Percentiles rank a stretch among this genome's conserved stretches.
Evolutionary conservation across 2,888 invertebrate species (phyloP).

Genomic region (Mimachlamys varia): DNA sequence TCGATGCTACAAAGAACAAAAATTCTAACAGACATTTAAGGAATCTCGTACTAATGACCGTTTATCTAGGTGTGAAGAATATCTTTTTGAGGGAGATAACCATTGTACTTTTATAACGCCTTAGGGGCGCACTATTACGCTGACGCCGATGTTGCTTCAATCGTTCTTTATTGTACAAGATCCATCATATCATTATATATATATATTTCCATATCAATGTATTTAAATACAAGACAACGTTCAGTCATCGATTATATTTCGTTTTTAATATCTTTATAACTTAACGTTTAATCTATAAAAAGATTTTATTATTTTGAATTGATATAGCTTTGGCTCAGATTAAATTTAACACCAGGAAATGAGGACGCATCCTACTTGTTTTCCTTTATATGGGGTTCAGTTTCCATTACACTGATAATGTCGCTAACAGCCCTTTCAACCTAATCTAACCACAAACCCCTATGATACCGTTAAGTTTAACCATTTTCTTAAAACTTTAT

Average conservation of each 20-base stretch:
- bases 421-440: not conserved
- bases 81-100: not conserved
- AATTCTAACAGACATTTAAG: not conserved
- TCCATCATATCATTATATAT: not conserved
- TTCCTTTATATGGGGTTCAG: not conserved
- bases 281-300: not conserved
- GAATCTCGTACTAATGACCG: conserved; percentile 12
- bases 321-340: not conserved
- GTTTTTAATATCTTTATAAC: not conserved
- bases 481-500: not conserved
- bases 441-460: not conserved
- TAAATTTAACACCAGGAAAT: not conserved
- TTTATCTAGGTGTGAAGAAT: conserved; percentile 9
- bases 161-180: not conserved
- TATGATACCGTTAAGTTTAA: not conserved
- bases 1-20: not conserved
- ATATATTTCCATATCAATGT: too few species aligned
- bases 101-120: not conserved
- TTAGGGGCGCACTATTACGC: not conserved
- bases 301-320: not conserved
- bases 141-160: not conserved
- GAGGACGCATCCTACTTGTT: not conserved
- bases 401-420: not conserved
- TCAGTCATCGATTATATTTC: not conserved
- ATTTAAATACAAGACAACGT: not conserved